Percentiles rank a stretch among this genome's conserved stretches.
Evolutionary conservation across 2,888 invertebrate species (phyloP).

Genomic region (Caenorhabditis imperialis): DNA sequence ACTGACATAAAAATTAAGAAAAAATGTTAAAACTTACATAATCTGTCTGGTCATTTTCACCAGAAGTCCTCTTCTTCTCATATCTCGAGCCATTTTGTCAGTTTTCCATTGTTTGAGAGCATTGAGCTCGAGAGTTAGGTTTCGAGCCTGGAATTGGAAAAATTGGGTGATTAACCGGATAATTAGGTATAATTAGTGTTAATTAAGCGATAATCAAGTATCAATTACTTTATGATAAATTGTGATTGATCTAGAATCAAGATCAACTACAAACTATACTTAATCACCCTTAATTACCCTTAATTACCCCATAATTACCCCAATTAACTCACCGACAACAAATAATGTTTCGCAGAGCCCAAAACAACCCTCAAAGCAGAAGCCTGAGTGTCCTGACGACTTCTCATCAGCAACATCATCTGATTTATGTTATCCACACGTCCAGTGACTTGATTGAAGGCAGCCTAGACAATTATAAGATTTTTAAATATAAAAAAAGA

Average conservation of each 20-base stretch:
- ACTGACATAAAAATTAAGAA: background rate
- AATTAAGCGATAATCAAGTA: no score
- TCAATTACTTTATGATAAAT: no score
- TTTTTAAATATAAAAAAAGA: no score
- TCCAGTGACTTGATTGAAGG: slow-evolving; percentile 22
- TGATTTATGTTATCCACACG: slow-evolving; percentile 20
- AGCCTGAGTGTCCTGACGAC: slow-evolving; percentile 27
- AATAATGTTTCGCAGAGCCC: slow-evolving; percentile 21
- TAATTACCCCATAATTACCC: no score
- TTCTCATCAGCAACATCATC: slow-evolving; percentile 17
- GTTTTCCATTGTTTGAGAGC: slow-evolving; percentile 37
- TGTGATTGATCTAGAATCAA: no score
- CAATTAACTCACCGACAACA: slow-evolving; percentile 6
- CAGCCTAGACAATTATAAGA: slow-evolving; percentile 8
- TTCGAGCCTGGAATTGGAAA: slow-evolving; percentile 33
- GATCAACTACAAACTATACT: no score
- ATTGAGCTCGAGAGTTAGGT: slow-evolving; percentile 24
- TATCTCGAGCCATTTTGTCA: slow-evolving; percentile 25
- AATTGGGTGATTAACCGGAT: no score
- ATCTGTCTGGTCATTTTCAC: slow-evolving; percentile 46
- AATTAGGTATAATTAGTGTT: no score
- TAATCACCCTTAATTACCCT: no score
- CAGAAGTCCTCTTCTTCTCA: slow-evolving; percentile 27
- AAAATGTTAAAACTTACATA: slow-evolving; percentile 15
- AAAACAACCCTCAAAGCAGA: slow-evolving; percentile 31